phyloP scores from a whole-genome alignment of 2,113 vertebrate species.

The Brachirus orientalis region DNA sequence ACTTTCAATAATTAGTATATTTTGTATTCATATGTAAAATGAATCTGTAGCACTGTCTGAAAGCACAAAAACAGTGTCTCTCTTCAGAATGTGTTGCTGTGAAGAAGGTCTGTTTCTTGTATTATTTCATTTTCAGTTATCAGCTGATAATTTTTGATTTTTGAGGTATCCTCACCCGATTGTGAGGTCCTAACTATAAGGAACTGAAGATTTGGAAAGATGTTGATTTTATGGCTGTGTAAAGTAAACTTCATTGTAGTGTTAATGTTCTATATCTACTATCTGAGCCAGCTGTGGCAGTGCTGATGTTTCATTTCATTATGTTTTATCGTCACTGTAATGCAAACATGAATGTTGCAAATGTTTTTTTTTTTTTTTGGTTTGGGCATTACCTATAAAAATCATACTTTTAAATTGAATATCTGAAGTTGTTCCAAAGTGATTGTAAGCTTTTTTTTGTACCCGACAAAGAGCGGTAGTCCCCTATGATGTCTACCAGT shows the following conservation, averaged over 20 bases:
- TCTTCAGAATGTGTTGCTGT: constrained; percentile 37
- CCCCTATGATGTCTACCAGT: too few relatives aligned
- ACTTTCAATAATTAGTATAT: constrained; percentile 16
- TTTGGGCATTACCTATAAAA: constrained; percentile 17
- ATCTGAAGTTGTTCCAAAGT: constrained; percentile 23
- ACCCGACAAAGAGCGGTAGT: neutral
- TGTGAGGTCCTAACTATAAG: constrained; percentile 20
- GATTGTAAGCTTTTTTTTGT: constrained; percentile 9
- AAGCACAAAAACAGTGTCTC: constrained; percentile 51
- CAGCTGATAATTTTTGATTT: neutral
- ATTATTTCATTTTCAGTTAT: constrained; percentile 11
- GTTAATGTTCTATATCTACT: constrained; percentile 50
- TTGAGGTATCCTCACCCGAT: neutral
- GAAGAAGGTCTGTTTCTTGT: constrained; percentile 18
- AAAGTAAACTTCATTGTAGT: constrained; percentile 12
- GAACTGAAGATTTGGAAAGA: constrained; percentile 19
- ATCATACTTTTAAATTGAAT: constrained; percentile 7
- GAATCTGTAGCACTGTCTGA: constrained; percentile 10
- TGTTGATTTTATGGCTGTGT: constrained; percentile 5
- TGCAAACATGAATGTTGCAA: constrained; percentile 65
- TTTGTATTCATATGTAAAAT: constrained; percentile 38
- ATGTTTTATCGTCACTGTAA: neutral
- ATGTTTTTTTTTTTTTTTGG: too few relatives aligned
- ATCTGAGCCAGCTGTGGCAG: constrained; percentile 40
- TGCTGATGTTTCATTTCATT: constrained; percentile 25